Conservation (phyloP, 30 jellyfish, hydroid and myxozoan species). For the Hydra vulgaris region DNA sequence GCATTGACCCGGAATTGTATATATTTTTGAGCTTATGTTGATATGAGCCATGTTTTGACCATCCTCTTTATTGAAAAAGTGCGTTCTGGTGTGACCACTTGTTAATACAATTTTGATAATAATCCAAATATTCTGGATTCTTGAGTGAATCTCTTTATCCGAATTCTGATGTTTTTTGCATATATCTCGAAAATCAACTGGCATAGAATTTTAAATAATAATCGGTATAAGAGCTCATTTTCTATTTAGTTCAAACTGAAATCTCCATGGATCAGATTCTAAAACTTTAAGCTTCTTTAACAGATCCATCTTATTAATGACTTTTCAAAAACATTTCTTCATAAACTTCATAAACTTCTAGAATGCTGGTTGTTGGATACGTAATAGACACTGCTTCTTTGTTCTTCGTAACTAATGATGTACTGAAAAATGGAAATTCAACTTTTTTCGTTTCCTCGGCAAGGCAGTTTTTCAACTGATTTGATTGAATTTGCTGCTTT, state of each 20-base stretch:
- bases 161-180: no score
- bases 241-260: background rate
- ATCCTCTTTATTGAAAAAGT: no score
- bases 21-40: no score
- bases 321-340: constrained; percentile 1
- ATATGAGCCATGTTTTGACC: no score
- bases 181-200: no score
- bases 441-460: background rate
- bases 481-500: background rate
- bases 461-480: background rate
- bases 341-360: background rate
- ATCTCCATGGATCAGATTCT: constrained; percentile 14
- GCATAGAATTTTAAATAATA: no score
- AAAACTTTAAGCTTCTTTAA: background rate
- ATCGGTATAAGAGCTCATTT: background rate
- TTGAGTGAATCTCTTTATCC: no score
- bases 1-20: no score
- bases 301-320: background rate
- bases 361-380: background rate
- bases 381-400: background rate
- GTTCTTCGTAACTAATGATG: background rate
- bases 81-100: no score
- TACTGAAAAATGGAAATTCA: background rate
- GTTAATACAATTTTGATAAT: no score
- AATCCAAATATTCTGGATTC: no score